A percentile compares a stretch with the other conserved stretches of the same genome.
Conservation (phyloP, 2,888 invertebrate genomes). For the Cheiracanthium punctorium region DNA sequence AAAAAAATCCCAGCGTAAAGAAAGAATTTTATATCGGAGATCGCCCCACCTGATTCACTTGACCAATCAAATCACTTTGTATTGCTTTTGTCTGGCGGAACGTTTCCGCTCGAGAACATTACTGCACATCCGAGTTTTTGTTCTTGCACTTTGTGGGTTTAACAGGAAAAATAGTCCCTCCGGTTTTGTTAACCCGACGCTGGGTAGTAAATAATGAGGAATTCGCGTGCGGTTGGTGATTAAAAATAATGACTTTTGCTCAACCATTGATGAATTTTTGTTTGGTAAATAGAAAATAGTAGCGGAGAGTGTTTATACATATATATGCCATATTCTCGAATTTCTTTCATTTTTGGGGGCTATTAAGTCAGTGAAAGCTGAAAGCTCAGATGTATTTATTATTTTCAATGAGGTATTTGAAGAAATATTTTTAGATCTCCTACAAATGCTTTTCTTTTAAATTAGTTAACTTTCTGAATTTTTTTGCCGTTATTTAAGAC, state of each 20-base stretch:
- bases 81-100: not conserved
- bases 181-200: not conserved
- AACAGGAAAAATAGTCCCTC: not conserved
- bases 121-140: not conserved
- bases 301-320: not conserved
- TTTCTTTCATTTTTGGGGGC: not conserved
- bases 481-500: too few species aligned
- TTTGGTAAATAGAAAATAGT: not conserved
- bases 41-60: not conserved
- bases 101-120: not conserved
- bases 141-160: not conserved
- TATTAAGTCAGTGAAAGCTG: too few species aligned
- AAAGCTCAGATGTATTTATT: not conserved
- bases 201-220: conserved; percentile 30
- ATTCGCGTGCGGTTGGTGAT: conserved; percentile 37
- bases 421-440: not conserved
- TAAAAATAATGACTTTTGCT: conserved; percentile 16
- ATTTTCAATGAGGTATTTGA: not conserved
- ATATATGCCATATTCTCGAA: not conserved
- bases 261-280: not conserved
- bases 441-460: too few species aligned
- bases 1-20: not conserved
- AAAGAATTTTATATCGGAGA: not conserved
- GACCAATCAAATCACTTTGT: not conserved
- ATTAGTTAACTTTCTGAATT: too few species aligned